These are phyloP conservation scores for Tolypeutes matacus DNA, from an alignment of 2,797 vertebrate genomes.

Conservation along the genomic window DNA sequence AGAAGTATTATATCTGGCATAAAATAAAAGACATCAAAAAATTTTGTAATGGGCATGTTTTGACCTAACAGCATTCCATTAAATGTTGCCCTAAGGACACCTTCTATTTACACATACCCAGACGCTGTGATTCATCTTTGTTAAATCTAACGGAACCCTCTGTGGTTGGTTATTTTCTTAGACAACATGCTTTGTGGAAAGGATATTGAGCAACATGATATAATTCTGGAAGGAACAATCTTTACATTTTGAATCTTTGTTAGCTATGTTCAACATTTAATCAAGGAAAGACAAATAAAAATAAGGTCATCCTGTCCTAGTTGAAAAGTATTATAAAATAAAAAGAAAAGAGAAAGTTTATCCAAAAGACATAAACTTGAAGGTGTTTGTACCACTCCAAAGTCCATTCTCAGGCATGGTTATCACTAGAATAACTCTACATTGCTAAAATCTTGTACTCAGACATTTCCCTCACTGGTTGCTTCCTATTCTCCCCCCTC, in stretches of 20 bases:
- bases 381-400: background rate
- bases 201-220: background rate
- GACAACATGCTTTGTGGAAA: background rate
- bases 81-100: background rate
- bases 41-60: constrained; percentile 40
- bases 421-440: background rate
- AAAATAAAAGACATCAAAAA: constrained; percentile 48
- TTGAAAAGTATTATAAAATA: constrained; percentile 19
- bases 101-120: background rate
- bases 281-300: constrained; percentile 37
- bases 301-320: background rate
- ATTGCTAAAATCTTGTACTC: background rate
- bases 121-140: background rate
- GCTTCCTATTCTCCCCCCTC: background rate
- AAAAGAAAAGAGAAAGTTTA: background rate
- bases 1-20: background rate
- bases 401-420: background rate
- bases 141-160: background rate
- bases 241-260: background rate
- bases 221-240: background rate
- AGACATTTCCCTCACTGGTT: too few relatives aligned
- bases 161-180: constrained; percentile 39
- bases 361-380: background rate
- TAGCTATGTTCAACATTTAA: constrained; percentile 27
- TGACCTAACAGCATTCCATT: background rate